Percentiles rank a stretch among this genome's conserved stretches.
phyloP scores from a whole-genome alignment of 2,797 vertebrate genomes.

The Heteromormyrus szaboi region DNA sequence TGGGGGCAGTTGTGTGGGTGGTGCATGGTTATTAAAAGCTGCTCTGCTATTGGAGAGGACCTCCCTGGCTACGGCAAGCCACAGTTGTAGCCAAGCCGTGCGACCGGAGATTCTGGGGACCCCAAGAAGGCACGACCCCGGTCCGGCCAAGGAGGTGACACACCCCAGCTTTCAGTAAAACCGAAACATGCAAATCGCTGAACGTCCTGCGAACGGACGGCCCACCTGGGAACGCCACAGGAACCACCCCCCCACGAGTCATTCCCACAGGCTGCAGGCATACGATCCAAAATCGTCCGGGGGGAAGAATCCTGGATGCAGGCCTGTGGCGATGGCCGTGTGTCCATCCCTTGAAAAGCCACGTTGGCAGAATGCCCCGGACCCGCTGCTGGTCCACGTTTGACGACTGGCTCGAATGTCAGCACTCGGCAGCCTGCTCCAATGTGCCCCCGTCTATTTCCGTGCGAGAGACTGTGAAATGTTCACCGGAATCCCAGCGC shows the following conservation, averaged over 20 bases:
- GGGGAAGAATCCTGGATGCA: neutral
- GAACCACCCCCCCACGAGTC: neutral
- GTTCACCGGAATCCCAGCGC: neutral
- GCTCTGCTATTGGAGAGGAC: conserved; percentile 5
- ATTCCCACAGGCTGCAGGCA: too few species aligned
- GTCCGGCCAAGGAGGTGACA: neutral
- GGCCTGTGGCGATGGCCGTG: neutral
- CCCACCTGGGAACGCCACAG: neutral
- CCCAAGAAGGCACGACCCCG: neutral
- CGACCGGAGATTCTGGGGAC: neutral
- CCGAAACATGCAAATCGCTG: neutral
- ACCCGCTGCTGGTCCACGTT: neutral
- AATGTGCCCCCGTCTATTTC: conserved; percentile 1
- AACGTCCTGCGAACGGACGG: too few species aligned
- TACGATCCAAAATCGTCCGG: neutral
- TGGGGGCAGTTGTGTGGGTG: conserved; percentile 4
- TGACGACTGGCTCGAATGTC: neutral
- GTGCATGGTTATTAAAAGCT: conserved; percentile 6
- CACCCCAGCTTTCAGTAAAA: neutral
- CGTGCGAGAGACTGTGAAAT: neutral
- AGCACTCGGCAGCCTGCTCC: neutral
- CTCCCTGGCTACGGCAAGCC: neutral
- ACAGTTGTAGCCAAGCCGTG: neutral
- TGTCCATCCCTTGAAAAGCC: neutral
- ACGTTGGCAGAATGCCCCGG: neutral